A percentile compares a stretch with the other conserved stretches of the same genome.
phyloP scores from a whole-genome alignment of 1,140 invertebrate genomes.

The Orius laevigatus region DNA sequence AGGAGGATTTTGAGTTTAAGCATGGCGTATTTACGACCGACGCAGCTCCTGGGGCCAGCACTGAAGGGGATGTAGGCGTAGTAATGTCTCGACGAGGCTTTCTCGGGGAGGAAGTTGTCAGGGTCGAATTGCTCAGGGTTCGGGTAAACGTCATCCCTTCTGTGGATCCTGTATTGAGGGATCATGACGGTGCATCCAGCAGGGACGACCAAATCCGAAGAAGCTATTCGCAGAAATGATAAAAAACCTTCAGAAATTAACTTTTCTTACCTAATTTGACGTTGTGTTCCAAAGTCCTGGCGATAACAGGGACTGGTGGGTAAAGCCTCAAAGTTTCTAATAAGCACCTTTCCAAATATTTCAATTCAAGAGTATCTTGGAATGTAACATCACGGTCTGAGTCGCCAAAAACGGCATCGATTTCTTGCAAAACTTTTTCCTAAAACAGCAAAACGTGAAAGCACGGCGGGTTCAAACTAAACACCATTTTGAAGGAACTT shows the following conservation, averaged over 20 bases:
- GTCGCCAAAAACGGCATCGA: conserved; percentile 68
- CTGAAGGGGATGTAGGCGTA: conserved; percentile 82
- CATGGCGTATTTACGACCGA: conserved; percentile 74
- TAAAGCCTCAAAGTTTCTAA: conserved; percentile 70
- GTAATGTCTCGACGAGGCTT: conserved; percentile 57
- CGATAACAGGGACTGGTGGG: conserved; percentile 69
- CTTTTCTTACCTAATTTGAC: conserved; percentile 37
- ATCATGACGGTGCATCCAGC: conserved; percentile 50
- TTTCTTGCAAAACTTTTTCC: conserved; percentile 59
- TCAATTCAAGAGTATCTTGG: conserved; percentile 61
- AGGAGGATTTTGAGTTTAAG: conserved; percentile 71
- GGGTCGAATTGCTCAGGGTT: conserved; percentile 77
- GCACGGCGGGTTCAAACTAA: conserved; percentile 7
- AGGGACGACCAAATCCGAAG: conserved; percentile 36
- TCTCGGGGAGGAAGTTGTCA: conserved; percentile 79
- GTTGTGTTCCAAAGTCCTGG: conserved; percentile 51
- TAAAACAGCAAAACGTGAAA: conserved; percentile 23
- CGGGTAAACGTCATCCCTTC: conserved; percentile 56
- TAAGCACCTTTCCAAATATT: conserved; percentile 67
- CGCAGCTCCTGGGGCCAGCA: conserved; percentile 68
- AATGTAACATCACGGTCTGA: conserved; percentile 55
- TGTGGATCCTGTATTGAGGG: conserved; percentile 53
- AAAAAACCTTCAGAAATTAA: background rate
- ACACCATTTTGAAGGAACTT: conserved; percentile 22
- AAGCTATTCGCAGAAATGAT: too few relatives aligned